Base-by-base conservation (phyloP, 2,113 vertebrate genomes). In the Nycticebus coucang region DNA sequence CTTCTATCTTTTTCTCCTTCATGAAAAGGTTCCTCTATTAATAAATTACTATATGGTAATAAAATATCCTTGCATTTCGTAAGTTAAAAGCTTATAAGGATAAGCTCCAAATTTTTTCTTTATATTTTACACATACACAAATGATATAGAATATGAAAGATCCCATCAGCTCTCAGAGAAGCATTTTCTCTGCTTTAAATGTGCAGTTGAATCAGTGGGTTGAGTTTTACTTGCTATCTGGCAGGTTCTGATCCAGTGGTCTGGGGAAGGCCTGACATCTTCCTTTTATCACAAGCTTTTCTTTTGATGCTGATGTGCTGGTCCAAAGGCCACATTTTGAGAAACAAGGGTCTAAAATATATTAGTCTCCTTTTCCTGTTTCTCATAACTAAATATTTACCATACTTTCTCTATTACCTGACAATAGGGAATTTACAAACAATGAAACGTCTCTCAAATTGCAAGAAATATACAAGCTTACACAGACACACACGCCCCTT, bases 371-470 rank as follows among this genome's bases (percentile, higher is more conserved):
- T 64, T 74, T 91, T 75, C 82, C 50, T 79, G 57, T 91, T 94
- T 75, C 24, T 88, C 68, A 57, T 82, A 78, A 90, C 66, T 81
- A 96, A 92, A 59, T 55, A 59, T 30, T 87, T 74, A 83, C 69
- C 45, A 1, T 71, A 33, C 71, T 84, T 97, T 96, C 79, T 33
- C 41, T 89, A 94, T 59, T 81, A 96, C n/a, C 41, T 91, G 78
- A 55, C 60, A 66, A 80, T 6, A 45, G 53, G 53, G 45, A 89
- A 91, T 97, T 59, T 93, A 82, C 0, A 28, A 78, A 95, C 60
- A 95, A 41, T 64, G 59, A 91, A 90, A 95, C 69, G n/a, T 45
- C 57, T 93, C 78, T 94, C 50, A 78, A 60, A 69, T 37, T 64
- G 14, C 45, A 93, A 53, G 57, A 95, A 90, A 72, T 75, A 37